Base-by-base conservation (phyloP, 2,888 invertebrate genomes). In the Mythimna ferrago region DNA sequence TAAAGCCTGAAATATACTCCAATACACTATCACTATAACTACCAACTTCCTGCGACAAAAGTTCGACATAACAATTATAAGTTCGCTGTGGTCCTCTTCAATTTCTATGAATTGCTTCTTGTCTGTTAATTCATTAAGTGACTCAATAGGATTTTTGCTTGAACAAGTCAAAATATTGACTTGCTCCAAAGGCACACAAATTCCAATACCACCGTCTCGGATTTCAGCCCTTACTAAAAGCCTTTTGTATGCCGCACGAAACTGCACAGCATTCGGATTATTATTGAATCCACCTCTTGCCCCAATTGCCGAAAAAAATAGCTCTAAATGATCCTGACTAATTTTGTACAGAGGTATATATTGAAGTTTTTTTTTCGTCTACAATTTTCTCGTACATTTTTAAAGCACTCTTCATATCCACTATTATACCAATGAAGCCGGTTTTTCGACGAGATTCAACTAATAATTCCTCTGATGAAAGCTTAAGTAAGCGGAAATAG, bases 11-110 rank as follows among this genome's bases (percentile, higher is more conserved):
- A 21, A 54, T 21, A 21, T 54, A 54, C 54, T 54, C n/a, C 54
- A 54, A 54, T 54, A 54, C 54, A 54, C 54, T 54, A 54, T 21
- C 54, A 54, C 11, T 54, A 11, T 54, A 54, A 54, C 54, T 56
- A 56, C 56, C 26, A 7, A 26, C 6, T 56, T 56, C 56, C 56
- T 56, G 56, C 26, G 26, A 26, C 56, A 56, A 56, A 56, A 56
- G 11, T 26, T 56, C 26, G 26, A 56, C 56, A 26, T 56, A 11
- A 56, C 11, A 56, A 56, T 56, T 26, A 56, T 56, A 26, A 56
- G 14, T 26, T 21, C 53, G 53, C 21, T 54, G 53, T 53, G 53
- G n/a, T 53, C 53, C 53, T 53, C 53, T 53, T 53, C n/a, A 53
- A 53, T n/a, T n/a, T 53, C n/a, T 53, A n/a, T n/a, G n/a, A 53